Evolutionary conservation across 2,888 invertebrate species (phyloP).

Genomic region (Tetranychus truncatus): DNA sequence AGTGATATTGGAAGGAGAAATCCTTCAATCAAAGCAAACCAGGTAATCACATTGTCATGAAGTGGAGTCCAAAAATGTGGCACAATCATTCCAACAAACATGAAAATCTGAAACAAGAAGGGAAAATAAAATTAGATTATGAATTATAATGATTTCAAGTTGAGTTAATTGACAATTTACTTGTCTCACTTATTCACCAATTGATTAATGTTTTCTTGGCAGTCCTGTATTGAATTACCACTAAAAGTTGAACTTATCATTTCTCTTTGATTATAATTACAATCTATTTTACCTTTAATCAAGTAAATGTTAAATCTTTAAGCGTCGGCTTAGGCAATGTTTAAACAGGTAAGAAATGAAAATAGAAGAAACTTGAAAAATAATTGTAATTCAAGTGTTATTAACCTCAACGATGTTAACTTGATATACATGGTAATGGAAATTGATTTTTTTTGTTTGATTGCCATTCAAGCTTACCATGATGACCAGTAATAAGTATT

Average conservation of each 20-base stretch:
- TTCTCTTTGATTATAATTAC: neutral
- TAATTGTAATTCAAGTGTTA: neutral
- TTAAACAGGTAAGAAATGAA: neutral
- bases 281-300: neutral
- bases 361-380: neutral
- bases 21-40: slow-evolving; percentile 42
- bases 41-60: slow-evolving; percentile 38
- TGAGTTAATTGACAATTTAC: too few species aligned
- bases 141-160: neutral
- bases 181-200: too few species aligned
- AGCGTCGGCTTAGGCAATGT: too few species aligned
- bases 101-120: slow-evolving; percentile 28
- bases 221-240: neutral
- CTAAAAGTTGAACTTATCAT: neutral
- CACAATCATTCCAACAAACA: slow-evolving; percentile 34
- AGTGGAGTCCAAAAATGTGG: slow-evolving; percentile 39
- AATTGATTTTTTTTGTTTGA: neutral
- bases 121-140: neutral
- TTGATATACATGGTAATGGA: neutral
- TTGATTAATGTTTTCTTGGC: too few species aligned
- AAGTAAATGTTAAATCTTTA: neutral
- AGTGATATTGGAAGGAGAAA: slow-evolving; percentile 41
- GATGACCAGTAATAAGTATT: too few species aligned
- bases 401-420: neutral
- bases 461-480: too few species aligned